Conservation (phyloP, 2,888 invertebrate genomes). For the Erannis defoliaria region DNA sequence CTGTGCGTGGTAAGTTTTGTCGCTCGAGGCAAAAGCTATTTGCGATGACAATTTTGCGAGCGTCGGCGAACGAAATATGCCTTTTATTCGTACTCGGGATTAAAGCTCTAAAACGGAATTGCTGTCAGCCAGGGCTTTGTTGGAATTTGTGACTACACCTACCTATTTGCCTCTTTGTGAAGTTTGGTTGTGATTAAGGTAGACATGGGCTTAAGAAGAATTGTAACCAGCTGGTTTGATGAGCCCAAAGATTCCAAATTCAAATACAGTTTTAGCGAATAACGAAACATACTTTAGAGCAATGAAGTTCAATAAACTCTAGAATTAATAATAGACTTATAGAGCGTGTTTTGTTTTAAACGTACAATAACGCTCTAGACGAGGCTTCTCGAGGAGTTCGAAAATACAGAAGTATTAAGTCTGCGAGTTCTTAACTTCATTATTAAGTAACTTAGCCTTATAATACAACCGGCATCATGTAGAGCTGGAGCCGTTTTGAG, state of each 20-base stretch:
- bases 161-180: constrained; percentile 52
- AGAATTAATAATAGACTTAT: too few relatives aligned
- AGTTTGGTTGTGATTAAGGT: constrained; percentile 29
- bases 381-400: too few relatives aligned
- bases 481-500: too few relatives aligned
- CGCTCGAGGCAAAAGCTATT: constrained; percentile 83
- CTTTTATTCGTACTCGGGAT: constrained; percentile 85
- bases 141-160: constrained; percentile 76
- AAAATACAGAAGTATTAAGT: too few relatives aligned
- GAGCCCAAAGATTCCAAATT: constrained; percentile 2
- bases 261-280: neutral
- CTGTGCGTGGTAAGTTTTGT: constrained; percentile 46
- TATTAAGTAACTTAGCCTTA: too few relatives aligned
- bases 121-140: constrained; percentile 79
- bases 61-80: constrained; percentile 85
- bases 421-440: too few relatives aligned
- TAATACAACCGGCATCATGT: too few relatives aligned
- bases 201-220: constrained; percentile 21
- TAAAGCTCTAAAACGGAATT: constrained; percentile 85
- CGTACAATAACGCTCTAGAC: too few relatives aligned
- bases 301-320: too few relatives aligned
- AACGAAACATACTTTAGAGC: neutral
- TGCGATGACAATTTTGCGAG: constrained; percentile 86
- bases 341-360: too few relatives aligned
- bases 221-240: neutral